Percentiles rank a stretch among this genome's conserved stretches.
phyloP scores from a whole-genome alignment of 2,113 vertebrate genomes.

The Atlantisia rogersi region DNA sequence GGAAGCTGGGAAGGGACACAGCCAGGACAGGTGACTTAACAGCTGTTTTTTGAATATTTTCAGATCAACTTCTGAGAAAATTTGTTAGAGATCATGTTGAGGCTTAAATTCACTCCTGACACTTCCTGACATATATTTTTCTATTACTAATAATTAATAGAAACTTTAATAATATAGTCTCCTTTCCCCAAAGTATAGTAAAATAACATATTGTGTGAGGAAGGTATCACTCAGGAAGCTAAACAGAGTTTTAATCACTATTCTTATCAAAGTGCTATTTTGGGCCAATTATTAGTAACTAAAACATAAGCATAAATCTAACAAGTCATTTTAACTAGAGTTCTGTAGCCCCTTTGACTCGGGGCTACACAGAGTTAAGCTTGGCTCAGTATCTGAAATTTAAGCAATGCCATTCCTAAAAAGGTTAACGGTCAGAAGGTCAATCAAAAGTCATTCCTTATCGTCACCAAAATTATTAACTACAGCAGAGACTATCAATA shows the following conservation, averaged over 20 bases:
- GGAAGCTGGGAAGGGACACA: no score
- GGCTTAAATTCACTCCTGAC: background rate
- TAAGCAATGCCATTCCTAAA: background rate
- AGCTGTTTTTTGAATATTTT: background rate
- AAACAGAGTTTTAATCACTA: background rate
- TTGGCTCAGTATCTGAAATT: background rate
- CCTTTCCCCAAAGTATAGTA: background rate
- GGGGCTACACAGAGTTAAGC: background rate
- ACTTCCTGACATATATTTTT: background rate
- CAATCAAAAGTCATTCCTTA: background rate
- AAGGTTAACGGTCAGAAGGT: background rate
- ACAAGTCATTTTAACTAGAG: background rate
- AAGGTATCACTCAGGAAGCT: background rate
- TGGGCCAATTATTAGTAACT: background rate
- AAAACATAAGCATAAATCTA: background rate
- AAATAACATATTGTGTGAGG: background rate
- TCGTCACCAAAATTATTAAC: background rate
- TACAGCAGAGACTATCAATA: background rate
- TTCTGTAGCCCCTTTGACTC: background rate
- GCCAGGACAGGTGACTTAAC: background rate
- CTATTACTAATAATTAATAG: background rate
- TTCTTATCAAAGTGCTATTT: background rate
- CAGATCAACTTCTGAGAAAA: background rate
- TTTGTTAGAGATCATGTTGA: background rate
- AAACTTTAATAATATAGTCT: background rate